phyloP scores from a whole-genome alignment of 2,113 vertebrate genomes.

The Antennarius striatus region DNA sequence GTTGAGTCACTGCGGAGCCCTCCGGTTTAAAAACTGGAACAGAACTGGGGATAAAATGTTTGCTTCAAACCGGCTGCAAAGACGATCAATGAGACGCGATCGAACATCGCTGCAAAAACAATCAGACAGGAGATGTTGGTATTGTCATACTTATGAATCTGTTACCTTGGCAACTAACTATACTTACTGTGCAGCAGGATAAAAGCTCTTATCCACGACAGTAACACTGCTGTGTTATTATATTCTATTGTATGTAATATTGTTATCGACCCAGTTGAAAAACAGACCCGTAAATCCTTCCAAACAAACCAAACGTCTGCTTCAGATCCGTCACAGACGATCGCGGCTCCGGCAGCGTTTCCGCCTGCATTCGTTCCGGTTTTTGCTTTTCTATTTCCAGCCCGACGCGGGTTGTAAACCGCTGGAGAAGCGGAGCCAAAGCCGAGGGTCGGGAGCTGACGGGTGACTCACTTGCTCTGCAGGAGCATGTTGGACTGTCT shows the following conservation, averaged over 20 bases:
- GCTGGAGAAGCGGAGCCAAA: constrained; percentile 13
- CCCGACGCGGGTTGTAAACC: constrained; percentile 1
- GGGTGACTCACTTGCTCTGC: constrained; percentile 81
- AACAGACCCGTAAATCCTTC: background rate
- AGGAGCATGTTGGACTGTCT: constrained; percentile 83
- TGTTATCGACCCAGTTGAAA: background rate
- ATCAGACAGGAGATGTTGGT: background rate
- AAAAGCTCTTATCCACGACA: no score
- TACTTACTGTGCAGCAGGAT: no score
- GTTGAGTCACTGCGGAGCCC: no score
- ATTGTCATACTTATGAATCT: background rate
- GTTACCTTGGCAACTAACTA: background rate
- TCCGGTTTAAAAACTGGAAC: no score
- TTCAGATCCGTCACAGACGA: background rate
- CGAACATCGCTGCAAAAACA: no score
- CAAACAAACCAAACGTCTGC: background rate
- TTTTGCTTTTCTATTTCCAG: background rate
- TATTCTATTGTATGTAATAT: background rate
- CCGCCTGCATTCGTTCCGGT: background rate
- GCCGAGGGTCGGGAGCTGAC: background rate
- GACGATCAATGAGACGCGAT: no score
- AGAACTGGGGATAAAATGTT: no score
- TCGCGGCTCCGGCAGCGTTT: background rate
- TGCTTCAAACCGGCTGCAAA: no score
- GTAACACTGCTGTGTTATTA: no score